Percentiles rank a stretch among this genome's conserved stretches.
Evolutionary conservation across 2,113 vertebrate species (phyloP).

Genomic region (Abramis brama): DNA sequence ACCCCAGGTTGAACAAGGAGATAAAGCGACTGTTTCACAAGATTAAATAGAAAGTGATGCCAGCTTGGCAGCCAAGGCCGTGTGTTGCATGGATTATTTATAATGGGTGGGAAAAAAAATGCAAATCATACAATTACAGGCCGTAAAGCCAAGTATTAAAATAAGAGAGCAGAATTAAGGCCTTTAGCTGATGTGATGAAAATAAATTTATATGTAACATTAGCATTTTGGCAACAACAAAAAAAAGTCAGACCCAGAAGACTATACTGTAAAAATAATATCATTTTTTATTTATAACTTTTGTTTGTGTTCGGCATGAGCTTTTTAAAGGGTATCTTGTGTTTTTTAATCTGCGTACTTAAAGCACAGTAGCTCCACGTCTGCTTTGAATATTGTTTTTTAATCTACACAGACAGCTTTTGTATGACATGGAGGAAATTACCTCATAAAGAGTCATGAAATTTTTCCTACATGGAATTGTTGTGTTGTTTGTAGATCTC

Average conservation of each 20-base stretch:
- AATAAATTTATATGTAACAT: slow-evolving; percentile 58
- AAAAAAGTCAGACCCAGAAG: slow-evolving; percentile 1
- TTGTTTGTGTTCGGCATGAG: not conserved
- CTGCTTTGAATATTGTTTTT: slow-evolving; percentile 7
- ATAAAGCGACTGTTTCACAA: slow-evolving; percentile 58
- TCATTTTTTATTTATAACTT: not conserved
- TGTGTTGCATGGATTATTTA: slow-evolving; percentile 63
- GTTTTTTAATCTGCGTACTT: not conserved
- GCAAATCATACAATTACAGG: slow-evolving; percentile 73
- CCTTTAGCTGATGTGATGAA: slow-evolving; percentile 66
- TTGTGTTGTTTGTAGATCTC: not conserved
- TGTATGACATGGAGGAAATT: not conserved
- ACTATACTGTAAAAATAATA: not conserved
- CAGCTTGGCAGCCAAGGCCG: slow-evolving; percentile 55
- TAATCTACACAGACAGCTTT: slow-evolving; percentile 11
- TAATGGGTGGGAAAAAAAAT: slow-evolving; percentile 64
- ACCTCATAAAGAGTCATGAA: slow-evolving; percentile 20
- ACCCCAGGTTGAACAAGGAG: slow-evolving; percentile 55
- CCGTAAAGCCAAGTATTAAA: slow-evolving; percentile 65
- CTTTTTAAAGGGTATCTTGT: not conserved
- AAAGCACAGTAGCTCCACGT: not conserved
- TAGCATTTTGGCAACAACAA: slow-evolving; percentile 58
- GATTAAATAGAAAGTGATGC: slow-evolving; percentile 60
- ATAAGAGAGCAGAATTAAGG: slow-evolving; percentile 64
- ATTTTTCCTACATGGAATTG: slow-evolving; percentile 8